Evolutionary conservation across 2,113 vertebrate genomes (phyloP).

Genomic region (Heterochromis multidens): DNA sequence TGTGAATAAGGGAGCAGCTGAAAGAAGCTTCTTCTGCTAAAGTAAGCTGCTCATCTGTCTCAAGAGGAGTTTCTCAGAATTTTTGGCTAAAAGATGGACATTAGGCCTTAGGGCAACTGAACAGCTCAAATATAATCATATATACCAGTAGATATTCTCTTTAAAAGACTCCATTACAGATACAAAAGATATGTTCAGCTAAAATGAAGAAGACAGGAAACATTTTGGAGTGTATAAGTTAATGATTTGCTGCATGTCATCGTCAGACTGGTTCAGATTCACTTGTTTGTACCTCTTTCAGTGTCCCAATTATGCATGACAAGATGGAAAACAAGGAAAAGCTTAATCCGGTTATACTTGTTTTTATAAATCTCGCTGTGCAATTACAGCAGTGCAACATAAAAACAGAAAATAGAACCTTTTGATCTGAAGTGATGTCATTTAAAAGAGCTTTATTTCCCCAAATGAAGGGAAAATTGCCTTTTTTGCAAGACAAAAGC

Average conservation of each 20-base stretch:
- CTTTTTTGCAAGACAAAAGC: slow-evolving; percentile 48
- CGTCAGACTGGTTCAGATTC: not conserved
- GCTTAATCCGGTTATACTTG: slow-evolving; percentile 5
- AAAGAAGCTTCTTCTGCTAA: not conserved
- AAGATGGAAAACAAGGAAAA: slow-evolving; percentile 7
- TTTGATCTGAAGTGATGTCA: slow-evolving; percentile 35
- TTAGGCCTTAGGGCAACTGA: not conserved
- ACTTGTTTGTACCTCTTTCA: slow-evolving; percentile 5
- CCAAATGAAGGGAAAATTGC: slow-evolving; percentile 52
- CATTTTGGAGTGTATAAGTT: not conserved
- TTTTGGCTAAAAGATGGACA: not conserved
- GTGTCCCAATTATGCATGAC: not conserved
- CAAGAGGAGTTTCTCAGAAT: not conserved
- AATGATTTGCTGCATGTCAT: not conserved
- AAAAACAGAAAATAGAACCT: slow-evolving; percentile 29
- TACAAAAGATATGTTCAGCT: not conserved
- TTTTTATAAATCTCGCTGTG: slow-evolving; percentile 15
- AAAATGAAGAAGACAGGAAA: not conserved
- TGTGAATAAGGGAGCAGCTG: not conserved
- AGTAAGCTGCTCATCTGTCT: not conserved
- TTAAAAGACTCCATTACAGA: not conserved
- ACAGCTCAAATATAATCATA: not conserved
- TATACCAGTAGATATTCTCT: not conserved
- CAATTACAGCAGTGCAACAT: not conserved
- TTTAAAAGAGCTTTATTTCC: slow-evolving; percentile 50